phyloP scores from a whole-genome alignment of 2,113 vertebrate genomes.

The Malurus melanocephalus region DNA sequence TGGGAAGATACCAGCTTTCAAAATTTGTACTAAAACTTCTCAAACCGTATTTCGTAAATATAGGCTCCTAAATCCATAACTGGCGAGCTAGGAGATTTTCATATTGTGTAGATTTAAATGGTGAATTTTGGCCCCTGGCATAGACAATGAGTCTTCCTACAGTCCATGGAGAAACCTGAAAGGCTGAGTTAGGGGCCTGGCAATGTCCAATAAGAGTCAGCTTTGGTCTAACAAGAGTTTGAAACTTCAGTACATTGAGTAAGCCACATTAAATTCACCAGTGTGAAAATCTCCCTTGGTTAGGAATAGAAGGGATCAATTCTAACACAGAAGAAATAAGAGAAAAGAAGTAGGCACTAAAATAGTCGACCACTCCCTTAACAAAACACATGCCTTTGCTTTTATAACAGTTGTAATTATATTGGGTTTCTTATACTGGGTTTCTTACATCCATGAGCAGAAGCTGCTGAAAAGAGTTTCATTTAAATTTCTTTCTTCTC shows the following conservation, averaged over 20 bases:
- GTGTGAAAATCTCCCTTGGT: background rate
- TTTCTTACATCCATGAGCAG: background rate
- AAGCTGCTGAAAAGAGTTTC: background rate
- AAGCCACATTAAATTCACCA: background rate
- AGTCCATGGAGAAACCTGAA: background rate
- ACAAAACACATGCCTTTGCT: background rate
- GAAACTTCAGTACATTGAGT: background rate
- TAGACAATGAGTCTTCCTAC: background rate
- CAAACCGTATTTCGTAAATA: background rate
- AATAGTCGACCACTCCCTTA: background rate
- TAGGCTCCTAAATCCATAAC: background rate
- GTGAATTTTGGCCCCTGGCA: background rate
- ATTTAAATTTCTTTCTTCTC: background rate
- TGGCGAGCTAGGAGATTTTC: background rate
- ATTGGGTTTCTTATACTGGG: background rate
- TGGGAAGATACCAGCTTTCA: background rate
- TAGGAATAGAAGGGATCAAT: background rate
- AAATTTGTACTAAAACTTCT: background rate
- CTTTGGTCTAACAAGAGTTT: background rate
- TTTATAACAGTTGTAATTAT: background rate
- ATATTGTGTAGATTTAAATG: background rate
- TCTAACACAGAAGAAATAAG: background rate
- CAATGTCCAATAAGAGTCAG: background rate
- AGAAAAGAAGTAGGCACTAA: background rate
- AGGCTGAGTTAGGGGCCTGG: background rate